These are phyloP conservation scores for Oligia latruncula DNA, from an alignment of 2,888 invertebrate genomes.

Conservation along the genomic window DNA sequence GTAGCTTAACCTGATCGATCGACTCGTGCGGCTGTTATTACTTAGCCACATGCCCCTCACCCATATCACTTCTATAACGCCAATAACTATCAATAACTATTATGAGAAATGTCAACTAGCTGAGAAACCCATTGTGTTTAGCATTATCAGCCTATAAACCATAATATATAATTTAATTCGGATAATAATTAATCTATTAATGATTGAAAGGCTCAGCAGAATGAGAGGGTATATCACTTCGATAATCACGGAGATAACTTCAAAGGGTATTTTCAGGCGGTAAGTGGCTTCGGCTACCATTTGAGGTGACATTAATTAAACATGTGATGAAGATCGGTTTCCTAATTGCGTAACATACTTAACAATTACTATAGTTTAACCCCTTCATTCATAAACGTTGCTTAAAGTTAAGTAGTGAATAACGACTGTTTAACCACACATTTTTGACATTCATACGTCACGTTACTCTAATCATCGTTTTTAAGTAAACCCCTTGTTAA, in stretches of 20 bases:
- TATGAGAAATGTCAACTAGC: background rate
- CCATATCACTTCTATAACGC: background rate
- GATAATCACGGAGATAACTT: conserved; percentile 22
- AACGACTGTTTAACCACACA: background rate
- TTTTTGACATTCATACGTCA: background rate
- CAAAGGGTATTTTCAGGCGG: conserved; percentile 13
- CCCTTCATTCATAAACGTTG: background rate
- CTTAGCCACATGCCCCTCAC: background rate
- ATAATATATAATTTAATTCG: conserved; percentile 20
- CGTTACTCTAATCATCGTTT: background rate
- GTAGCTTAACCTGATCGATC: background rate
- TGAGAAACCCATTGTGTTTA: conserved; percentile 14
- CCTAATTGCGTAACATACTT: background rate
- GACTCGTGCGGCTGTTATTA: background rate
- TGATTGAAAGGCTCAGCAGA: conserved; percentile 27
- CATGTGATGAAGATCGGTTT: conserved; percentile 1
- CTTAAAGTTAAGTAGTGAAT: background rate
- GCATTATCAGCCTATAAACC: conserved; percentile 23
- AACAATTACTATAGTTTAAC: background rate
- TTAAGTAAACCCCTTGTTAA: background rate
- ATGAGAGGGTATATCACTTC: conserved; percentile 25
- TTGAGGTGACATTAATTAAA: background rate
- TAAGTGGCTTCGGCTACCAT: background rate
- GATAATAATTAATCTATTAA: conserved; percentile 39
- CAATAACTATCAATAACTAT: background rate